Conservation (phyloP, 2,113 vertebrate species). For the Urocitellus parryii region DNA sequence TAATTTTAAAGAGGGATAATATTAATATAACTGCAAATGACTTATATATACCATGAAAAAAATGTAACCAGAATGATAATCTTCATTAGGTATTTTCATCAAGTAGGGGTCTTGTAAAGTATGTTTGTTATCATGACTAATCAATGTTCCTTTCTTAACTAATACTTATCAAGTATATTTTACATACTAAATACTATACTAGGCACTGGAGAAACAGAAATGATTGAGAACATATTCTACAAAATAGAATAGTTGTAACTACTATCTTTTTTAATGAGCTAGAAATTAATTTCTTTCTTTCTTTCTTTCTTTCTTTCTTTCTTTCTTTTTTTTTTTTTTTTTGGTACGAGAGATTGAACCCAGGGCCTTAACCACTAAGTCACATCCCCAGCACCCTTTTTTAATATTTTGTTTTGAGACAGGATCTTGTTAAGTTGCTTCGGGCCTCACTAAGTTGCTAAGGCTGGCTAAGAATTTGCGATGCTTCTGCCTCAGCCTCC, state of each 20-base stretch:
- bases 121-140: neutral
- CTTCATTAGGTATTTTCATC: neutral
- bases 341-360: neutral
- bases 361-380: neutral
- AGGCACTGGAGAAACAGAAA: neutral
- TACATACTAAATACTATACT: neutral
- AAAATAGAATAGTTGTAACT: neutral
- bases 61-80: neutral
- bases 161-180: neutral
- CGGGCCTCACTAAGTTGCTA: too few relatives aligned
- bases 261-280: neutral
- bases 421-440: too few relatives aligned
- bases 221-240: neutral
- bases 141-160: slow-evolving; percentile 10
- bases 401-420: neutral
- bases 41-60: neutral
- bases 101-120: neutral
- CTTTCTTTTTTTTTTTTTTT: too few relatives aligned
- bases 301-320: too few relatives aligned
- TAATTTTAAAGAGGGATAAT: slow-evolving; percentile 10
- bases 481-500: neutral
- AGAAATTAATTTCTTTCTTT: too few relatives aligned
- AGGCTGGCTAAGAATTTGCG: neutral
- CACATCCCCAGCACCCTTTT: neutral
- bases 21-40: slow-evolving; percentile 9